Evolutionary conservation across 53 echinoderm and acorn worm species (phyloP).

Genomic region (Actinopyga echinites): DNA sequence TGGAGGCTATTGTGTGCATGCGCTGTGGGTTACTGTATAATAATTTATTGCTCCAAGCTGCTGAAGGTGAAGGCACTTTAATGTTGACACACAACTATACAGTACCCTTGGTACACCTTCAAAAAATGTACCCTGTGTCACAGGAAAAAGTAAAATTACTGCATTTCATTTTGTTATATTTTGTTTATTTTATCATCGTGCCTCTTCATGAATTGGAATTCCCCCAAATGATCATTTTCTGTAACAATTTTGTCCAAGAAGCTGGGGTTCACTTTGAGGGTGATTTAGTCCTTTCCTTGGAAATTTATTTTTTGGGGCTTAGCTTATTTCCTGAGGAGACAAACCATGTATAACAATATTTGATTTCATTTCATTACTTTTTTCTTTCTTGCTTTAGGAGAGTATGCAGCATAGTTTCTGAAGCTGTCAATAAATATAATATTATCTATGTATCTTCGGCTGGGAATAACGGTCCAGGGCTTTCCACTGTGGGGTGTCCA

Average conservation of each 20-base stretch:
- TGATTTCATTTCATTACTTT: neutral
- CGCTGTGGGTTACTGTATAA: too few species aligned
- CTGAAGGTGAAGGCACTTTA: too few species aligned
- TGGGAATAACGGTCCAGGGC: constrained; percentile 95
- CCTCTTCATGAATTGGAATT: neutral
- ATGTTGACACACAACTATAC: too few species aligned
- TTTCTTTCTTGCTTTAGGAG: constrained; percentile 51
- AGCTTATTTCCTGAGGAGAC: neutral
- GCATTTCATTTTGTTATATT: too few species aligned
- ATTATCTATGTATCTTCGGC: constrained; percentile 97
- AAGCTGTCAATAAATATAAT: constrained; percentile 92
- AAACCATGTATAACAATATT: neutral
- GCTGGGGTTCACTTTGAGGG: neutral
- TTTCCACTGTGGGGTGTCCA: constrained; percentile 96
- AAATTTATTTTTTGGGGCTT: neutral
- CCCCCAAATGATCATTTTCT: neutral
- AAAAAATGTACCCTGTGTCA: too few species aligned
- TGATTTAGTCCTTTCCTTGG: neutral
- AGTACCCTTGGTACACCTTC: too few species aligned
- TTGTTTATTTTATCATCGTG: too few species aligned
- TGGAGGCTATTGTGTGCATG: too few species aligned
- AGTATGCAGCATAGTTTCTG: constrained; percentile 91
- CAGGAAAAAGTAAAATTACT: too few species aligned
- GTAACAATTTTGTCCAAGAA: neutral
- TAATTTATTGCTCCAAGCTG: too few species aligned